phyloP scores from a whole-genome alignment of 2,888 invertebrate species.

The Gibbula magus region DNA sequence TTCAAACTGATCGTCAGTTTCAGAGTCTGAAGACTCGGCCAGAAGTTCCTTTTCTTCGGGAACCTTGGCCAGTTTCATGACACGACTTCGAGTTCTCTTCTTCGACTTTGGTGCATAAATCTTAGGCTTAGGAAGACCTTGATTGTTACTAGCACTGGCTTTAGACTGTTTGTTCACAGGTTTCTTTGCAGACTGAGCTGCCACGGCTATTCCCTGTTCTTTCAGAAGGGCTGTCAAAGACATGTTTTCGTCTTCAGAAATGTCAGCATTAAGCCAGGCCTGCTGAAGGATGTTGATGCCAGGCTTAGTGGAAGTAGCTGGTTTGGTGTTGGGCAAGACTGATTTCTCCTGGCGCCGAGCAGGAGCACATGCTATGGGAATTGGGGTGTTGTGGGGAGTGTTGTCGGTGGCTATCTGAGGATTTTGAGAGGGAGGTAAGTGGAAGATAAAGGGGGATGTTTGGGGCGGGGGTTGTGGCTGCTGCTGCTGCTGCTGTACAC shows the following conservation, averaged over 20 bases:
- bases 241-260: neutral
- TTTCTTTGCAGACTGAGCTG: neutral
- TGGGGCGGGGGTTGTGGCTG: neutral
- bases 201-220: neutral
- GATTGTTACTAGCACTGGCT: slow-evolving; percentile 26
- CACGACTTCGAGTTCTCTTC: slow-evolving; percentile 21
- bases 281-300: slow-evolving; percentile 10
- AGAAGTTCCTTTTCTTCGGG: slow-evolving; percentile 47
- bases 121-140: slow-evolving; percentile 57
- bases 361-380: neutral
- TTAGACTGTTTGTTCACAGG: neutral
- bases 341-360: neutral
- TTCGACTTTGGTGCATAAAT: slow-evolving; percentile 40
- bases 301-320: neutral
- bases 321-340: neutral
- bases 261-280: slow-evolving; percentile 25
- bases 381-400: neutral
- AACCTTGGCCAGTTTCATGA: slow-evolving; percentile 7
- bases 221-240: neutral
- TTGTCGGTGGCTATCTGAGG: neutral
- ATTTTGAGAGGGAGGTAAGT: slow-evolving; percentile 3
- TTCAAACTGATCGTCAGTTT: slow-evolving; percentile 43
- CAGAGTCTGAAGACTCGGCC: slow-evolving; percentile 52
- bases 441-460: neutral
- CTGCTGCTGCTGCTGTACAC: slow-evolving; percentile 38